Evolutionary conservation across 2,113 vertebrate genomes (phyloP).

Genomic region (Elanoides forficatus): DNA sequence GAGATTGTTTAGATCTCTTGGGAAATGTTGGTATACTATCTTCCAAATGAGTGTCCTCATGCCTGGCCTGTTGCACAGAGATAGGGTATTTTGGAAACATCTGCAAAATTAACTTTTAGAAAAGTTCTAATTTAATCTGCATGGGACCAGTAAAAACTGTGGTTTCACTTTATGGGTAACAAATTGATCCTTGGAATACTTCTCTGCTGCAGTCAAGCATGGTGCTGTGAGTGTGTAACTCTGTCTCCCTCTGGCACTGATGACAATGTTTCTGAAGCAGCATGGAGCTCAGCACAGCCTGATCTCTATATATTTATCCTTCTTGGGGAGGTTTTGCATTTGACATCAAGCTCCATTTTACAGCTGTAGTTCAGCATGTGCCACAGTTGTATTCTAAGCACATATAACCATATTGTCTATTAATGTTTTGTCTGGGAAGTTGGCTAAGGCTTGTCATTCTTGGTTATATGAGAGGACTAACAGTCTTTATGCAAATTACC

Average conservation of each 20-base stretch:
- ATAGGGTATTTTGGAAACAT: not conserved
- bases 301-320: not conserved
- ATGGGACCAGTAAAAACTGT: slow-evolving; percentile 6
- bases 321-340: not conserved
- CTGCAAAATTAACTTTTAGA: not conserved
- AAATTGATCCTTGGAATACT: not conserved
- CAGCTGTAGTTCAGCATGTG: not conserved
- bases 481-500: not conserved
- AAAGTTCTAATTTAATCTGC: not conserved
- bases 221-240: not conserved
- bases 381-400: not conserved
- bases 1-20: not conserved
- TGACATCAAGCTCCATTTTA: not conserved
- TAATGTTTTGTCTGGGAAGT: not conserved
- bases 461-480: not conserved
- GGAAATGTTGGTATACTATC: not conserved
- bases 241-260: not conserved
- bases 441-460: not conserved
- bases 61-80: not conserved
- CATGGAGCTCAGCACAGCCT: not conserved
- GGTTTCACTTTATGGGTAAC: slow-evolving; percentile 7
- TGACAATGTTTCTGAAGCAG: not conserved
- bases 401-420: fast-evolving
- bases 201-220: not conserved
- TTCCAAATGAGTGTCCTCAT: not conserved